Evolutionary conservation across 2,888 invertebrate species (phyloP), one percentile per base, ranked within the genome.

Genomic region (Ophion ventricosus): DNA sequence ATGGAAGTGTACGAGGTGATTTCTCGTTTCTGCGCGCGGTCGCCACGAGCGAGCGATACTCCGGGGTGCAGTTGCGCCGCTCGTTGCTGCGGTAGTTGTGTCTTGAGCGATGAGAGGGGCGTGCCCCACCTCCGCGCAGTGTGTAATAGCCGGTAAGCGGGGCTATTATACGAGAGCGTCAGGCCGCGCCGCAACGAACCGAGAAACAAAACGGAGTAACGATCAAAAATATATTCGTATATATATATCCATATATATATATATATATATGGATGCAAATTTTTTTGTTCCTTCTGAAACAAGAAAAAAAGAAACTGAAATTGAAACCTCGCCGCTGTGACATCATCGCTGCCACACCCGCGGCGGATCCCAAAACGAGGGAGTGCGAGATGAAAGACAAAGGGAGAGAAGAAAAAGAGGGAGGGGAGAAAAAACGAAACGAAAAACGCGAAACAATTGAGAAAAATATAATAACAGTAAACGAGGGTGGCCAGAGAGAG

Each of bases 61-160:
- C 54, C 23, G 25, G 29, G 29, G 29, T 29, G 29, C 29, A 29
- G 29, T 29, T 40, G 56, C 59, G 67, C 40, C 29, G 72, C 54
- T 29, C 11, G 54, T 78, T 67, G 78, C 64, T 81, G 77, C 73
- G 85, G 80, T 80, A 85, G 86, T 86, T 86, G 87, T 75, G 35
- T 35, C 35, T 66, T 86, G 87, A 90, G 90, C 88, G 90, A 91
- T 90, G 88, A 91, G 88, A 87, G 87, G 88, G 90, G 90, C 90
- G 91, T 87, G 88, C 86, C 88, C 78, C 75, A 79, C 81, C 78
- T 86, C 77, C 43, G 57, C 81, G 77, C 79, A 35, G 35, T 74
- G 83, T 85, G 86, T 89, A 89, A 91, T 88, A 88, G 86, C 89
- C 87, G 89, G 90, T 90, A 90, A 90, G 89, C 89, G 88, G 87